Conservation (phyloP, 2,113 vertebrate genomes). For the Todiramphus saurophagus region DNA sequence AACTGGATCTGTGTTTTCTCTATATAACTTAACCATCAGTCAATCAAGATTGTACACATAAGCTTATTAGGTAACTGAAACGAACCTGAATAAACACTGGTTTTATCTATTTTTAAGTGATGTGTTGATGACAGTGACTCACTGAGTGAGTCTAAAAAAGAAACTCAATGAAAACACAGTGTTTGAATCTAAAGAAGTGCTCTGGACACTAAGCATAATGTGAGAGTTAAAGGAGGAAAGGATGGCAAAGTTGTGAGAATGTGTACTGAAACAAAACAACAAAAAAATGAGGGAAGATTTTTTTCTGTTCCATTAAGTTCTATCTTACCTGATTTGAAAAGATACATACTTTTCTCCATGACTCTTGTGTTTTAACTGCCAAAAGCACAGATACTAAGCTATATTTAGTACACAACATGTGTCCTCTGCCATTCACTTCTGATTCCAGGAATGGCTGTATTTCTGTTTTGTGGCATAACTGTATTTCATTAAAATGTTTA, state of each 20-base stretch:
- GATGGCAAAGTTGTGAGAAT: not conserved
- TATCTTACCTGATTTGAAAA: not conserved
- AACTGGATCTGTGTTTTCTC: not conserved
- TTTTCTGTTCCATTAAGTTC: not conserved
- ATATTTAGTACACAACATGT: not conserved
- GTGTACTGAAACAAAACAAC: not conserved
- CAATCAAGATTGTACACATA: not conserved
- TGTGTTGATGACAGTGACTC: not conserved
- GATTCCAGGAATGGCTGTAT: not conserved
- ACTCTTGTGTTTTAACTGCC: not conserved
- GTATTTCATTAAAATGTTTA: not conserved
- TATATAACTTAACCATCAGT: not conserved
- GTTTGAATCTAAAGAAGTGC: not conserved
- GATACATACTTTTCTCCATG: not conserved
- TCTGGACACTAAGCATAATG: not conserved
- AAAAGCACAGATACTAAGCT: not conserved
- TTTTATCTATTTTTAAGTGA: not conserved
- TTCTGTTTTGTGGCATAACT: not conserved
- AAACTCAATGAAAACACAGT: not conserved
- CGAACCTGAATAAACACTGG: not conserved
- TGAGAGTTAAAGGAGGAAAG: not conserved
- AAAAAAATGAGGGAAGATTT: not conserved
- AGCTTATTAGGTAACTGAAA: not conserved
- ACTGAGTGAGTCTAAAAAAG: not conserved
- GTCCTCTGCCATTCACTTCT: not conserved